Evolutionary conservation across 64 coral and sea anemone genomes (phyloP), one percentile per base, ranked within the genome.

Genomic region (Actinia tenebrosa): DNA sequence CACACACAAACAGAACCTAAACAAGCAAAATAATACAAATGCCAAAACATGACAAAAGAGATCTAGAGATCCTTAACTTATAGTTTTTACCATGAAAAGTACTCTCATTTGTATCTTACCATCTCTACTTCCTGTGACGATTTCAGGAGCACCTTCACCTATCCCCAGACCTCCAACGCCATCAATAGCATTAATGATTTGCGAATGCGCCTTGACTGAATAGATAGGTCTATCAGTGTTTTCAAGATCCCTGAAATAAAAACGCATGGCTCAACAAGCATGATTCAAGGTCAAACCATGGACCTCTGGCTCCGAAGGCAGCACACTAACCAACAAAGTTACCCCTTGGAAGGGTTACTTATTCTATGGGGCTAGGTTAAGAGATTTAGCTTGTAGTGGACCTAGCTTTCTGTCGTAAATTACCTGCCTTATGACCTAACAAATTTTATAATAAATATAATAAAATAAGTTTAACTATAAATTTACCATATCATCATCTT

Each of bases 401-500:
- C 30, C 30, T 37, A 37, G 30, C 30, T 37, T 37, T 37, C 30
- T 37, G 30, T 37, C 30, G 30, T 37, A 37, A 37, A 37, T 37
- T 37, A 37, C 30, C 30, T 37, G 30, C 30, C 30, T 37, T 37
- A 37, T 37, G 30, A 37, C 30, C 30, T 37, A 37, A 37, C 30
- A 37, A 37, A 37, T 37, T 37, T 37, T 37, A 37, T 37, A 37
- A 37, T 37, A 37, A 37, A 37, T 37, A 37, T 37, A 37, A 37
- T 37, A 37, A 37, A 37, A 37, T 37, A 37, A 37, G 19, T 20
- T 27, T 22, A 69, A 69, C n/a, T 22, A 69, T 50, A 8, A 50
- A 5, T 8, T 87, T 77, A 99, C 97, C 97, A 99, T 83, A 99
- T 95, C 97, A 99, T 99, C 88, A 99, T 92, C 46, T 99, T 99